Evolutionary conservation across 2,113 vertebrate species (phyloP).

Genomic region (Muscicapa adusta): DNA sequence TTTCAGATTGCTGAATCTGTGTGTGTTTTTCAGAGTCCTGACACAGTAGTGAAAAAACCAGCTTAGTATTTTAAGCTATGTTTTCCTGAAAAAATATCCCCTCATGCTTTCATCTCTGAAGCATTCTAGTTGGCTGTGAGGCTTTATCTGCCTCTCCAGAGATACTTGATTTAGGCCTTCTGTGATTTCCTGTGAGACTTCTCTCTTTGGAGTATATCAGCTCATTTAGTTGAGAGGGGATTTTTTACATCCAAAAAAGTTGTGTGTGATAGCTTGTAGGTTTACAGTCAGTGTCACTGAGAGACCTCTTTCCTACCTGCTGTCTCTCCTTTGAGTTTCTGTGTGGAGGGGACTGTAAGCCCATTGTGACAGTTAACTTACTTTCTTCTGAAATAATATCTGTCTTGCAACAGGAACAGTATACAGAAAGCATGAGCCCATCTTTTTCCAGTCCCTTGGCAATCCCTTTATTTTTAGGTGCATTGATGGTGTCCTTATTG

Average conservation of each 20-base stretch:
- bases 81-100: background rate
- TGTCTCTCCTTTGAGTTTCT: background rate
- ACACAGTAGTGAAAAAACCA: background rate
- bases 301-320: accelerated
- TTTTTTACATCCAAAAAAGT: background rate
- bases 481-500: conserved; percentile 87
- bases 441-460: conserved; percentile 92
- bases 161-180: accelerated
- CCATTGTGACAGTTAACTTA: background rate
- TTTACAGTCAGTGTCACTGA: background rate
- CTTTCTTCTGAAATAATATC: conserved; percentile 1
- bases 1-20: background rate
- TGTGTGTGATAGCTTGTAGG: background rate
- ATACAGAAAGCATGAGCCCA: conserved; percentile 87
- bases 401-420: conserved; percentile 79
- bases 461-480: conserved; percentile 94
- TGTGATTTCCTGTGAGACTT: background rate
- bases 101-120: background rate
- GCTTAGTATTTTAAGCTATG: background rate
- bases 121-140: accelerated
- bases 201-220: background rate
- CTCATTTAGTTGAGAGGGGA: background rate
- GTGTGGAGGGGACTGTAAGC: background rate
- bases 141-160: background rate
- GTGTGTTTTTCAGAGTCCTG: background rate